Evolutionary conservation across 2,888 invertebrate genomes (phyloP), one percentile per base, ranked within the genome.

Genomic region (Hyposoter dolosus): DNA sequence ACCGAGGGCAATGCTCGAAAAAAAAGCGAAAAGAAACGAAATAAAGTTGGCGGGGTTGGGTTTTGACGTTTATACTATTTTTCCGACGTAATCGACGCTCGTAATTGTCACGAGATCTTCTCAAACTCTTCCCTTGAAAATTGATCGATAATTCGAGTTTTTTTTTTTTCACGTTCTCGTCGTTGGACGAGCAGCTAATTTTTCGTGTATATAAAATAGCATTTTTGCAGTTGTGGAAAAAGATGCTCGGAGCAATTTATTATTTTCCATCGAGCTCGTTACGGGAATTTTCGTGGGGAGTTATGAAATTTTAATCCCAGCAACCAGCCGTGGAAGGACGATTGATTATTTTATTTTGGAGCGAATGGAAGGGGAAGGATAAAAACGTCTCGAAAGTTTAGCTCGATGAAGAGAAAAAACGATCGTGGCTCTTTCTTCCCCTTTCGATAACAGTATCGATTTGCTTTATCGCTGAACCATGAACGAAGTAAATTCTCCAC

Each of bases 41-140:
- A 86, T 87, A 87, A 89, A 89, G 87, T 90, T 88, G 84, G 88
- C 88, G 88, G 89, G 88, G 87, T 88, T 88, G 88, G 88, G 88
- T 91, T 90, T 66, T 89, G 86, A 89, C 76, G 84, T 85, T 72
- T 89, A 88, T 56, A 69, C 45, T 12, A 86, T 82, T 79, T 89
- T 89, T 84, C 82, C 85, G 71, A 84, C 79, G 87, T 87, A 84
- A 90, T 89, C 86, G 86, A 76, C 79, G 83, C 82, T 76, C 65
- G 79, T 88, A 87, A 86, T 89, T 88, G 83, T 89, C 79, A 72
- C 84, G 32, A 74, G 76, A 78, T 78, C 77, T 23, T 69, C 69
- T 19, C 45, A 1, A 23, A 40, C 60, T 66, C 40, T 45, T 23
- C 4, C 6, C 7, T 5, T 45, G 12, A 10, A 19, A 28, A 45